phyloP scores from a whole-genome alignment of 2,888 invertebrate species.

The Fabriciana adippe region DNA sequence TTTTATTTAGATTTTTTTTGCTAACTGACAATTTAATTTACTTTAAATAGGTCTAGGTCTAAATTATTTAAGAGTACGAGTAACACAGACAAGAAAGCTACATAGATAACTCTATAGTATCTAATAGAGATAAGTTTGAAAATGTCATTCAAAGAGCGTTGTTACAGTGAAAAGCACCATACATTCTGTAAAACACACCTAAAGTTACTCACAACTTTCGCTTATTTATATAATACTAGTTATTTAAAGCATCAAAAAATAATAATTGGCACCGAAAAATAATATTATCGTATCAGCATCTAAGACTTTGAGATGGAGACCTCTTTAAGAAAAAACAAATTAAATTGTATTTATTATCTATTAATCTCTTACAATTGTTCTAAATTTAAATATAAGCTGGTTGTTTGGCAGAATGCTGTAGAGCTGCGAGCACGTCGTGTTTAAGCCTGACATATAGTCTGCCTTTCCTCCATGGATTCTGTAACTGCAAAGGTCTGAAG shows the following conservation, averaged over 20 bases:
- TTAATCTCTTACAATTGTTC: conserved; percentile 38
- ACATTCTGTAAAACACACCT: conserved; percentile 63
- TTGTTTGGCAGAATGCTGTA: conserved; percentile 93
- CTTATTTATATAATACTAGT: conserved; percentile 63
- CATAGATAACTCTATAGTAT: conserved; percentile 36
- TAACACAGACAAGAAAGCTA: conserved; percentile 45
- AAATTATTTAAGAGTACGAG: conserved; percentile 23
- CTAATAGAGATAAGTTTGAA: conserved; percentile 36
- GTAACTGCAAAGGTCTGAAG: conserved; percentile 95
- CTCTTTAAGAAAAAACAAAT: conserved; percentile 30
- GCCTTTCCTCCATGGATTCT: conserved; percentile 98
- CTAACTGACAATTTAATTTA: conserved; percentile 12
- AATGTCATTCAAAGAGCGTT: conserved; percentile 39
- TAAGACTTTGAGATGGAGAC: conserved; percentile 31
- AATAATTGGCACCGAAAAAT: conserved; percentile 73
- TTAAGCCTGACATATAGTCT: conserved; percentile 95
- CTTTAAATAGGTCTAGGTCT: conserved; percentile 25
- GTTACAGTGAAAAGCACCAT: conserved; percentile 68
- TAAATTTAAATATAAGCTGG: conserved; percentile 83
- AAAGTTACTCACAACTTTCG: conserved; percentile 72
- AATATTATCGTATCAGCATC: conserved; percentile 47
- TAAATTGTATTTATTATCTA: conserved; percentile 21
- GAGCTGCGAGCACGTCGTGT: conserved; percentile 93
- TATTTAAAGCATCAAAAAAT: conserved; percentile 74
- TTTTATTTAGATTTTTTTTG: background rate